Conservation (phyloP, 2,113 vertebrate species). For the Rhynchomys soricoides region DNA sequence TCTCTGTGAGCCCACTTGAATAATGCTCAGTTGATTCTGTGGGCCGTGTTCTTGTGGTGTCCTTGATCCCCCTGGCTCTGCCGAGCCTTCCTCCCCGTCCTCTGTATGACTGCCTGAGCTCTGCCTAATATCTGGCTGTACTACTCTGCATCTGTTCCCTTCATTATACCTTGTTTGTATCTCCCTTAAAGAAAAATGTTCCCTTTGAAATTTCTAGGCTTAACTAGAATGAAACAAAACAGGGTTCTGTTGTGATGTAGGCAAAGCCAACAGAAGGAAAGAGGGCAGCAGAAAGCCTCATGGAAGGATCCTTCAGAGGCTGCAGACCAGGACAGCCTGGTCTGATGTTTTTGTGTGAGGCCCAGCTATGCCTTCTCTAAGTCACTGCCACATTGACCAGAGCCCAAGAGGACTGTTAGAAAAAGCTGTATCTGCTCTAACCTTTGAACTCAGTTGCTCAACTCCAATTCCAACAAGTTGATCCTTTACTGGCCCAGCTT, state of each 20-base stretch:
- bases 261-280: not conserved
- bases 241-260: not conserved
- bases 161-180: not conserved
- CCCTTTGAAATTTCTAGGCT: not conserved
- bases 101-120: not conserved
- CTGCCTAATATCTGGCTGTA: not conserved
- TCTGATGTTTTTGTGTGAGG: not conserved
- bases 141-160: not conserved
- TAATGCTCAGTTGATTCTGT: not conserved
- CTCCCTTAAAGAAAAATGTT: not conserved
- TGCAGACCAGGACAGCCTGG: not conserved
- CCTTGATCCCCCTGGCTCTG: not conserved
- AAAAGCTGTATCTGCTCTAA: not conserved
- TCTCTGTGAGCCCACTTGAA: not conserved
- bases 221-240: not conserved
- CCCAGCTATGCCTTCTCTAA: not conserved
- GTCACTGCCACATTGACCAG: not conserved
- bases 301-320: rapidly evolving
- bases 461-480: not conserved
- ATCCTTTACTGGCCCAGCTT: not conserved
- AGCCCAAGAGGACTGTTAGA: not conserved
- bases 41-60: not conserved
- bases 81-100: not conserved
- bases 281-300: not conserved
- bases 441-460: constrained; percentile 31